Evolutionary conservation across 2,797 vertebrate genomes (phyloP).

Genomic region (Cryptoprocta ferox): DNA sequence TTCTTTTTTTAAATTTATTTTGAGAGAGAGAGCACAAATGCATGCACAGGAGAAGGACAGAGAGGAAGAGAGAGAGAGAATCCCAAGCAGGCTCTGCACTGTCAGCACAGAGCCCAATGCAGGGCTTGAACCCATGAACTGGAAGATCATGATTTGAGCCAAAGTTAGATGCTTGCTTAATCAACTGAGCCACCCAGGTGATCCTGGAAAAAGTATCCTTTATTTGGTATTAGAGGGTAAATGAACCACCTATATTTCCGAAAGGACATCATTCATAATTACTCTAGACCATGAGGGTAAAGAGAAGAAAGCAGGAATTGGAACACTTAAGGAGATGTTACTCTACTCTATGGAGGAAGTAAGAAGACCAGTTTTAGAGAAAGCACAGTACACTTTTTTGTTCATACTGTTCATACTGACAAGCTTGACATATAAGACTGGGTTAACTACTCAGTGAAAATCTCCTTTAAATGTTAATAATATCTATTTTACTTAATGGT

Average conservation of each 20-base stretch:
- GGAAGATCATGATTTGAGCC: too few species aligned
- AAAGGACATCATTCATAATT: slow-evolving; percentile 2
- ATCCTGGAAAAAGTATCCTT: background rate
- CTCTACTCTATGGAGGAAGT: background rate
- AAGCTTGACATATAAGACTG: background rate
- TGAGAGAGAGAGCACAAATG: too few species aligned
- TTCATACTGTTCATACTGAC: background rate
- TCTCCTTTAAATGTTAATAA: background rate
- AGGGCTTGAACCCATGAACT: too few species aligned
- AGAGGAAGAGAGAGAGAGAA: too few species aligned
- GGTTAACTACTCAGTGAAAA: background rate
- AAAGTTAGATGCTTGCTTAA: too few species aligned
- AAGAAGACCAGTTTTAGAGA: background rate
- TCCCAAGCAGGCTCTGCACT: too few species aligned
- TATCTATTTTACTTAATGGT: background rate
- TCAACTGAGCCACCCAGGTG: too few species aligned
- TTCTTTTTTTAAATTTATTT: too few species aligned
- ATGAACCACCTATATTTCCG: slow-evolving; percentile 2
- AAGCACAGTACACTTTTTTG: background rate
- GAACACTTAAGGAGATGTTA: background rate
- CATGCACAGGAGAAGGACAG: too few species aligned
- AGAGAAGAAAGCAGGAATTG: background rate
- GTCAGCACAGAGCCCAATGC: too few species aligned
- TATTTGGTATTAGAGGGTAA: background rate
- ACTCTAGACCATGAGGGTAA: background rate